A percentile compares a stretch with the other conserved stretches of the same genome.
These are phyloP conservation scores for Eilema caniola DNA, from an alignment of 2,888 invertebrate species.

Conservation along the genomic window DNA sequence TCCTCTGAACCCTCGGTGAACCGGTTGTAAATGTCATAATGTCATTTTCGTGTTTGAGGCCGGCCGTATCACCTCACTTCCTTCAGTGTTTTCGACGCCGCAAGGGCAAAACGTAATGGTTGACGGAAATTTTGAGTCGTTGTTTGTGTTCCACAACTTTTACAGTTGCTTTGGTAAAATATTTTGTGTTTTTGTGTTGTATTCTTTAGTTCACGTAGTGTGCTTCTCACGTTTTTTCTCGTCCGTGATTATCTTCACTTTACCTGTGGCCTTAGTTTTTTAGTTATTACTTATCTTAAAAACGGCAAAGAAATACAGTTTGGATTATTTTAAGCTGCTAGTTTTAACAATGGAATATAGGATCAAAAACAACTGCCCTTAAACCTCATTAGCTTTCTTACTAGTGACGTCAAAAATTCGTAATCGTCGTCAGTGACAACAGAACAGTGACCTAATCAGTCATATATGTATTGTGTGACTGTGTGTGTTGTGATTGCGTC, in stretches of 20 bases:
- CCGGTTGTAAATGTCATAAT: slow-evolving; percentile 46
- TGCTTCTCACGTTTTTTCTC: background rate
- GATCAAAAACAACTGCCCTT: background rate
- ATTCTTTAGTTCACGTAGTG: background rate
- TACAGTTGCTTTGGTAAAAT: background rate
- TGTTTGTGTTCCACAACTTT: slow-evolving; percentile 14
- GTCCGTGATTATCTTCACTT: background rate
- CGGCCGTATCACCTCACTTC: slow-evolving; percentile 33
- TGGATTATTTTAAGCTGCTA: background rate
- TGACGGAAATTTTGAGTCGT: background rate
- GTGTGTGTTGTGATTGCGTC: too few relatives aligned
- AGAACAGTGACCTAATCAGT: background rate
- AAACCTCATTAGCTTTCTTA: background rate
- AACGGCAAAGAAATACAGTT: background rate
- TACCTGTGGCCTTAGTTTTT: background rate
- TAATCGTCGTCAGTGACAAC: too few relatives aligned
- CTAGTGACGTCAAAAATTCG: too few relatives aligned
- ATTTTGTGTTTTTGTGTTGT: background rate
- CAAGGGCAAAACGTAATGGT: slow-evolving; percentile 39
- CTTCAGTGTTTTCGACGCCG: slow-evolving; percentile 23
- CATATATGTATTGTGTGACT: background rate
- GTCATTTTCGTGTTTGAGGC: slow-evolving; percentile 29
- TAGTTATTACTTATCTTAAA: background rate
- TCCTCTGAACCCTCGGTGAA: slow-evolving; percentile 14
- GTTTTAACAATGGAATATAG: background rate